A percentile compares a stretch with the other conserved stretches of the same genome.
phyloP scores from a whole-genome alignment of 2,797 vertebrate genomes.

The Enteromius unitaeniatus region DNA sequence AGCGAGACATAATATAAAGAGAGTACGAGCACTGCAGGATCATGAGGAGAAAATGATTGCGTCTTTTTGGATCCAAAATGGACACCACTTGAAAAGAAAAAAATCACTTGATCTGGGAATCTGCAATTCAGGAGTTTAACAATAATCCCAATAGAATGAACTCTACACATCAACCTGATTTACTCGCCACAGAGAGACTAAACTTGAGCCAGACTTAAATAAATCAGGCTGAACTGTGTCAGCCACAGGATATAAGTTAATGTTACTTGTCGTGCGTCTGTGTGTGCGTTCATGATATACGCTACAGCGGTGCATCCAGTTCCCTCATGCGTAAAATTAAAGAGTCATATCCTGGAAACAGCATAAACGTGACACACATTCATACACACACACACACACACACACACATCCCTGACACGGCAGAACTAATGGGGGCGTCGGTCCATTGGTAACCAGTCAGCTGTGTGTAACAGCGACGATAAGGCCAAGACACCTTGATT shows the following conservation, averaged over 20 bases:
- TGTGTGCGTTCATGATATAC: conserved; percentile 40
- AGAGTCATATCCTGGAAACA: conserved; percentile 72
- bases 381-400: conserved; percentile 43
- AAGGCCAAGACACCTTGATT: conserved; percentile 47
- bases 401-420: conserved; percentile 49
- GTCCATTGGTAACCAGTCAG: conserved; percentile 51
- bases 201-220: conserved; percentile 43
- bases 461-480: conserved; percentile 48
- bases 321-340: conserved; percentile 81
- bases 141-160: conserved; percentile 41
- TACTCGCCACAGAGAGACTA: conserved; percentile 25
- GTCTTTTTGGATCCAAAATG: conserved; percentile 28
- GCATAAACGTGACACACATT: conserved; percentile 71
- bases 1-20: conserved; percentile 32
- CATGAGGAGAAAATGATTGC: conserved; percentile 21
- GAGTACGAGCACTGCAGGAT: conserved; percentile 20
- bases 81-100: conserved; percentile 5
- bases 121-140: conserved; percentile 25
- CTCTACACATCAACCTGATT: conserved; percentile 32
- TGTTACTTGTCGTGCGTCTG: conserved; percentile 36
- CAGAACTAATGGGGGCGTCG: conserved; percentile 57
- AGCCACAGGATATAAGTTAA: conserved; percentile 45
- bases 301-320: conserved; percentile 64
- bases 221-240: conserved; percentile 41
- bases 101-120: conserved; percentile 13